Evolutionary conservation across 2,888 invertebrate genomes (phyloP).

Genomic region (Andrena haemorrhoa): DNA sequence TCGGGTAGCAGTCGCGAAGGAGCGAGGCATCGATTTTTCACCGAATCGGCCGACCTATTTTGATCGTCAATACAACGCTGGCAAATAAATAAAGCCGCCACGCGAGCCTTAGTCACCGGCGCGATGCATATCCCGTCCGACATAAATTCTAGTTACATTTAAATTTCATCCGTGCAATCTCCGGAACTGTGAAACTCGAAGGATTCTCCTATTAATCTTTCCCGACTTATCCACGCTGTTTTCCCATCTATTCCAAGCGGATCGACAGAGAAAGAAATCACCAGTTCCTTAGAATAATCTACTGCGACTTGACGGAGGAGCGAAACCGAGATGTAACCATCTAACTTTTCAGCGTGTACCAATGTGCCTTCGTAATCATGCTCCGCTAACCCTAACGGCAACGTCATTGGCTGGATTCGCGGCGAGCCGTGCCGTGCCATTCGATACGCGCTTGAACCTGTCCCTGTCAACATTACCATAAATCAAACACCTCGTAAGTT

Average conservation of each 20-base stretch:
- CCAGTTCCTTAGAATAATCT: no score
- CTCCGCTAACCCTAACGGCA: not conserved
- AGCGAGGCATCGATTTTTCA: conserved; percentile 15
- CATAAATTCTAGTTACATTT: conserved; percentile 46
- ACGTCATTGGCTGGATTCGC: not conserved
- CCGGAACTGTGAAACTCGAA: conserved; percentile 27
- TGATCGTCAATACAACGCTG: conserved; percentile 29
- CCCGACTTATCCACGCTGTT: conserved; percentile 19
- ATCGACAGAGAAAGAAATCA: conserved; percentile 25
- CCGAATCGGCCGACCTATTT: conserved; percentile 39
- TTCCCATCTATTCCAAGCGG: conserved; percentile 17
- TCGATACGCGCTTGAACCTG: conserved; percentile 31
- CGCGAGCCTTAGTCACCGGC: conserved; percentile 9
- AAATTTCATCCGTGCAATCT: conserved; percentile 54
- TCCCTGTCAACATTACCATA: conserved; percentile 52
- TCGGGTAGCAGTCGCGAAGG: conserved; percentile 1
- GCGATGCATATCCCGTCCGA: conserved; percentile 39
- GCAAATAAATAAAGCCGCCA: conserved; percentile 38
- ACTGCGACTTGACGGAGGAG: no score
- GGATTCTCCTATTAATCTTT: conserved; percentile 43
- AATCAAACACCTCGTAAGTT: conserved; percentile 52
- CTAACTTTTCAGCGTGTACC: no score
- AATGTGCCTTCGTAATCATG: not conserved
- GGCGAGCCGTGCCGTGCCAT: conserved; percentile 4
- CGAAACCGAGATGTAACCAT: no score